Percentiles rank a stretch among this genome's conserved stretches.
Conservation (phyloP, 2,113 vertebrate species). For the Heterocephalus glaber region DNA sequence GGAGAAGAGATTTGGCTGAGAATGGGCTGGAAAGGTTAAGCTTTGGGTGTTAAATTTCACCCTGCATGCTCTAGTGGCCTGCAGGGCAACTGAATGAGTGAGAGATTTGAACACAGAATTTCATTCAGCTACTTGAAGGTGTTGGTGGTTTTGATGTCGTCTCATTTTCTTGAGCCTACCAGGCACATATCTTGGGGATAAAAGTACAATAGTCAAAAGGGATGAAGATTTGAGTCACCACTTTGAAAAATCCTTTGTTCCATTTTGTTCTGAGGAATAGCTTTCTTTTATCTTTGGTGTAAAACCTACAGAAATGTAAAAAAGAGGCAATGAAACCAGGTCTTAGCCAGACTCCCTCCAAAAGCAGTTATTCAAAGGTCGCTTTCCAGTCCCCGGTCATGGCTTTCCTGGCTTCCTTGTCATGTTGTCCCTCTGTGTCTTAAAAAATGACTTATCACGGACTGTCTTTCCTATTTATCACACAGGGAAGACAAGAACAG, state of each 20-base stretch:
- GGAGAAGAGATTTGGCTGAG: neutral
- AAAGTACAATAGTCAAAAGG: neutral
- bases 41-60: constrained; percentile 23
- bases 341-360: neutral
- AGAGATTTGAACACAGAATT: neutral
- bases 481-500: neutral
- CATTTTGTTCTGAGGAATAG: neutral
- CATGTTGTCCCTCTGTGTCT: constrained; percentile 10
- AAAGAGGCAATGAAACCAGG: neutral
- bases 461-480: constrained; percentile 36
- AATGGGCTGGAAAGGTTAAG: neutral
- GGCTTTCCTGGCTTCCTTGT: neutral
- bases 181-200: neutral
- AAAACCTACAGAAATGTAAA: constrained; percentile 4
- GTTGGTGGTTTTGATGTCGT: neutral
- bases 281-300: constrained; percentile 6
- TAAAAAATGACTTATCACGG: constrained; percentile 35
- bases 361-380: neutral
- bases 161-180: neutral
- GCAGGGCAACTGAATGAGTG: neutral
- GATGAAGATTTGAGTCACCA: neutral
- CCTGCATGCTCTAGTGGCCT: neutral
- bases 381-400: neutral
- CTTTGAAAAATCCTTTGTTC: constrained; percentile 23
- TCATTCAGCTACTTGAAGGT: neutral